These are phyloP conservation scores for Channa maculata DNA, from an alignment of 2,113 vertebrate species.

Conservation along the genomic window DNA sequence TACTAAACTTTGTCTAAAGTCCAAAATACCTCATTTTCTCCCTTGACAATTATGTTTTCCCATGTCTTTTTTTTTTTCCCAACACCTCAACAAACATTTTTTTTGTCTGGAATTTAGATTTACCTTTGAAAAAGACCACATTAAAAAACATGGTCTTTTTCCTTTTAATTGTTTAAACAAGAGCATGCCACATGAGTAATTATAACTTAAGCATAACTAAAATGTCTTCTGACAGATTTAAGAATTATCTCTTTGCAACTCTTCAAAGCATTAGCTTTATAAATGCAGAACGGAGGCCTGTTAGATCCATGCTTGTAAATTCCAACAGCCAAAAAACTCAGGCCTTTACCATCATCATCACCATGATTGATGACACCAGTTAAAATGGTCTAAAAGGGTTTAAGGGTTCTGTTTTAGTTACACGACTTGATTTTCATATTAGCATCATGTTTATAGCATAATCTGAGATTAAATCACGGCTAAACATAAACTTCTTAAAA, in stretches of 20 bases:
- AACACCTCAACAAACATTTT: too few relatives aligned
- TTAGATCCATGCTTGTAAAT: constrained; percentile 18
- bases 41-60: too few relatives aligned
- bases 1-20: too few relatives aligned
- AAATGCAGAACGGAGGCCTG: constrained; percentile 11
- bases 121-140: too few relatives aligned
- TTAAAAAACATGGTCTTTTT: too few relatives aligned
- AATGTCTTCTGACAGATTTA: too few relatives aligned
- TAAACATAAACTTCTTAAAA: neutral
- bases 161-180: too few relatives aligned
- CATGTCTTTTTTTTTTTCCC: too few relatives aligned
- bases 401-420: neutral
- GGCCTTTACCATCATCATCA: constrained; percentile 7
- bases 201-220: too few relatives aligned
- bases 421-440: constrained; percentile 8
- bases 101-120: too few relatives aligned
- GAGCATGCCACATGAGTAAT: neutral
- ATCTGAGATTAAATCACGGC: neutral
- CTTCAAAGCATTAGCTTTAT: neutral
- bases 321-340: constrained; percentile 4
- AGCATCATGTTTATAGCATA: constrained; percentile 5
- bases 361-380: constrained; percentile 36
- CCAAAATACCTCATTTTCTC: too few relatives aligned
- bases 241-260: neutral
- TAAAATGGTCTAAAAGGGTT: constrained; percentile 22